Percentiles rank a stretch among this genome's conserved stretches.
Evolutionary conservation across 2,113 vertebrate genomes (phyloP).

Genomic region (Argyrosomus japonicus): DNA sequence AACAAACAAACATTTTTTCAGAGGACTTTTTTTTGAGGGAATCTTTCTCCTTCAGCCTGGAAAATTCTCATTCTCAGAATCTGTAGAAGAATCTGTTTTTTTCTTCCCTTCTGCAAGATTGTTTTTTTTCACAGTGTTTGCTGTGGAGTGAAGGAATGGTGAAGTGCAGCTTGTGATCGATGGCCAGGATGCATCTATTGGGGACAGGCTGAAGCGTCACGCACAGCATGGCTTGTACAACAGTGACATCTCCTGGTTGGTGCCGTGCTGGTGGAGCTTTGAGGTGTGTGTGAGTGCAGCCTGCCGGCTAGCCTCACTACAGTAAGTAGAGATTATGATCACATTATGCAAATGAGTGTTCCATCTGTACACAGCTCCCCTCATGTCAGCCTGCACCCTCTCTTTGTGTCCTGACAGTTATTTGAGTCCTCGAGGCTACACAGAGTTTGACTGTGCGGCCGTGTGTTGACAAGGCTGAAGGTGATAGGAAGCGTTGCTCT

Average conservation of each 20-base stretch:
- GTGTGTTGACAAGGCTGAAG: constrained; percentile 29
- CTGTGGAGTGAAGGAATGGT: neutral
- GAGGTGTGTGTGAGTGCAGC: constrained; percentile 8
- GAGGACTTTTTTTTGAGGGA: neutral
- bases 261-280: neutral
- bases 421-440: constrained; percentile 30
- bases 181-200: neutral
- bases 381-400: constrained; percentile 16
- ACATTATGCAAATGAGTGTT: constrained; percentile 50
- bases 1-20: neutral
- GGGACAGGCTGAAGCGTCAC: neutral
- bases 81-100: neutral
- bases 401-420: constrained; percentile 28
- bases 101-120: no score
- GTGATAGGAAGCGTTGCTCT: constrained; percentile 30
- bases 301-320: constrained; percentile 12
- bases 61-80: neutral
- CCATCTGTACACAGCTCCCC: constrained; percentile 38
- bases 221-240: constrained; percentile 68
- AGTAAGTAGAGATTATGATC: constrained; percentile 47
- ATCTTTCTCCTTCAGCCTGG: neutral
- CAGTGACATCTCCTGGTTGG: constrained; percentile 83
- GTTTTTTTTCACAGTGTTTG: neutral
- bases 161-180: constrained; percentile 21
- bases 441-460: constrained; percentile 24